Percentiles rank a stretch among this genome's conserved stretches.
phyloP scores from a whole-genome alignment of 2,113 vertebrate species.

The Ellobius talpinus region DNA sequence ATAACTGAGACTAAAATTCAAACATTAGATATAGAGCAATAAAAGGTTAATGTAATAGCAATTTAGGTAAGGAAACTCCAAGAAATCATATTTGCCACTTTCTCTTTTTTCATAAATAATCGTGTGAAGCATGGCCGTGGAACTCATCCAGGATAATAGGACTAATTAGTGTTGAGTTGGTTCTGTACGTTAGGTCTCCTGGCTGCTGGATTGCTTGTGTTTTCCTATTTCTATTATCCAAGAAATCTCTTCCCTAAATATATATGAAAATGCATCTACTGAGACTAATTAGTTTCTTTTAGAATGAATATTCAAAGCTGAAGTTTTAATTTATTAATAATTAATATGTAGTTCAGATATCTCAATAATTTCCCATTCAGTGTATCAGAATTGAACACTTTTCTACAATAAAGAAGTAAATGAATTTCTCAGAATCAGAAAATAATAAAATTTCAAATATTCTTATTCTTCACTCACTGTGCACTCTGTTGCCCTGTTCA shows the following conservation, averaged over 20 bases:
- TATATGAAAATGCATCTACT: slow-evolving; percentile 30
- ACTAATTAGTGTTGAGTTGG: slow-evolving; percentile 32
- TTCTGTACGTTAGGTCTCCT: neutral
- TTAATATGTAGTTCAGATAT: slow-evolving; percentile 43
- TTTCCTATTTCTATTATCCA: slow-evolving; percentile 22
- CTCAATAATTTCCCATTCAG: neutral
- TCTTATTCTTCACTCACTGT: slow-evolving; percentile 17
- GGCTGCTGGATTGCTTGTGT: neutral
- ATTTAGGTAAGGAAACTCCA: slow-evolving; percentile 20
- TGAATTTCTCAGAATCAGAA: slow-evolving; percentile 6
- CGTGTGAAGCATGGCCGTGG: neutral
- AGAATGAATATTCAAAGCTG: slow-evolving; percentile 31
- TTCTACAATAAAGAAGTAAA: neutral
- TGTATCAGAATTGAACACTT: neutral
- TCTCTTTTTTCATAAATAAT: slow-evolving; percentile 37
- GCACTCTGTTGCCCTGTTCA: neutral
- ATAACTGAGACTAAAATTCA: neutral
- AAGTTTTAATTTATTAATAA: slow-evolving; percentile 44
- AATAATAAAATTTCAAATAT: slow-evolving; percentile 54
- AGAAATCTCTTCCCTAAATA: slow-evolving; percentile 35
- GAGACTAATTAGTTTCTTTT: slow-evolving; percentile 24
- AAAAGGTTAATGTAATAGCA: neutral
- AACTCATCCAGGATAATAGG: slow-evolving; percentile 39
- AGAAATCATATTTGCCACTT: neutral
- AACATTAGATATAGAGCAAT: slow-evolving; percentile 1